Evolutionary conservation across 2,113 vertebrate genomes (phyloP).

Genomic region (Litocranius walleri): DNA sequence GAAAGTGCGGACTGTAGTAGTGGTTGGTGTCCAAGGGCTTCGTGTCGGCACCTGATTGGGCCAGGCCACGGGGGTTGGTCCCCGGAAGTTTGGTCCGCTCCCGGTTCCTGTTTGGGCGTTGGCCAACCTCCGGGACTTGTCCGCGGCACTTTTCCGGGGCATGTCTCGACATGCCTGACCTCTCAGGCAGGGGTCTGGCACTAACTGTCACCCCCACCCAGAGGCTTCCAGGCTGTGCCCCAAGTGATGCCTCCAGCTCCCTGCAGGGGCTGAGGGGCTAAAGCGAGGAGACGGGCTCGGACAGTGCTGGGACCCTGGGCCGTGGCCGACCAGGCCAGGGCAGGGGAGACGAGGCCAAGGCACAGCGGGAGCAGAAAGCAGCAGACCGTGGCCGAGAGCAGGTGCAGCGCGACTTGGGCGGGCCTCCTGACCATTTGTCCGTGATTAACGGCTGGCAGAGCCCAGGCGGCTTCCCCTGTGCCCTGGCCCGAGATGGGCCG

Average conservation of each 20-base stretch:
- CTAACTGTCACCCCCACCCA: rapidly evolving
- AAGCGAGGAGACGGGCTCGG: rapidly evolving
- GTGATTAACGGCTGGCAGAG: neutral
- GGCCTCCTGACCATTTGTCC: neutral
- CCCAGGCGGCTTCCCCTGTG: neutral
- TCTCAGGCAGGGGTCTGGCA: rapidly evolving
- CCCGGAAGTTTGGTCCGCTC: too few species aligned
- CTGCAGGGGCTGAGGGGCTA: neutral
- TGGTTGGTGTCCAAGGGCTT: too few species aligned
- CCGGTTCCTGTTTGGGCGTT: too few species aligned
- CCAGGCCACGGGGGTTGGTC: too few species aligned
- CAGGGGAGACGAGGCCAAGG: rapidly evolving
- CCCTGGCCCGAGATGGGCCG: neutral
- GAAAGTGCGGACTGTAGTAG: too few species aligned
- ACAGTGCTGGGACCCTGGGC: neutral
- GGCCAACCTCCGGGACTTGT: too few species aligned
- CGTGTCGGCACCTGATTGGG: too few species aligned
- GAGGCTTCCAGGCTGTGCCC: neutral
- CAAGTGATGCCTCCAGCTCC: neutral
- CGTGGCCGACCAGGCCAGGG: rapidly evolving
- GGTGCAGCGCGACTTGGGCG: rapidly evolving
- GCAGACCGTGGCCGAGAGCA: neutral
- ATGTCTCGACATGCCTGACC: too few species aligned
- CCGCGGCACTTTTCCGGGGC: too few species aligned
- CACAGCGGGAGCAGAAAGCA: rapidly evolving